These are phyloP conservation scores for Gymnoscopelus microlampas DNA, from an alignment of 2,797 vertebrate species.

Conservation along the genomic window DNA sequence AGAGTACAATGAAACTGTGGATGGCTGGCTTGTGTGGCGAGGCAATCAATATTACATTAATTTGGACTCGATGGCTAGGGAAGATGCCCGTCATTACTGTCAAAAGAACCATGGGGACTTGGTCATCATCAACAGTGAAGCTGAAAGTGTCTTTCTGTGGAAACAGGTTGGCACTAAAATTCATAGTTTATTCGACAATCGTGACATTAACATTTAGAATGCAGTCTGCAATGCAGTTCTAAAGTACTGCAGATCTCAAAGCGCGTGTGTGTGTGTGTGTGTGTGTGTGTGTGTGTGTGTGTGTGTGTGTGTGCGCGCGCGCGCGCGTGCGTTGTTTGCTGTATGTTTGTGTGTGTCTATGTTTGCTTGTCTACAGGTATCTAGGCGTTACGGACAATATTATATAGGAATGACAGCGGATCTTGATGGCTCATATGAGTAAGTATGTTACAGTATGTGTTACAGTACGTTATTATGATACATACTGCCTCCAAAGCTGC, in stretches of 20 bases:
- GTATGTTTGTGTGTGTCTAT: conserved; percentile 8
- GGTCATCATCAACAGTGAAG: conserved; percentile 81
- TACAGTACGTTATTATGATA: too few relatives aligned
- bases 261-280: conserved; percentile 1
- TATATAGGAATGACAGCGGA: conserved; percentile 90
- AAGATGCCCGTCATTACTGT: conserved; percentile 86
- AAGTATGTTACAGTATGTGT: conserved; percentile 55
- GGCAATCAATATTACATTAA: conserved; percentile 88
- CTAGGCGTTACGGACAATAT: conserved; percentile 56
- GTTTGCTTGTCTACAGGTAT: conserved; percentile 32
- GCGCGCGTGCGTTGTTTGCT: neutral
- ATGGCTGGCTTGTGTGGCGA: conserved; percentile 87
- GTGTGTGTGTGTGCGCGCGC: neutral
- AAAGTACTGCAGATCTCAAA: neutral
- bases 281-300: neutral
- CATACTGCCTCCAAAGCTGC: too few relatives aligned
- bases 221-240: neutral
- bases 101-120: conserved; percentile 86
- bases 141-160: conserved; percentile 84
- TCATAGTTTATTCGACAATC: neutral
- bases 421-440: conserved; percentile 87
- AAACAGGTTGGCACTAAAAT: conserved; percentile 65
- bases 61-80: conserved; percentile 71
- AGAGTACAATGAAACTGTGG: conserved; percentile 83
- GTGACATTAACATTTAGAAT: too few relatives aligned